Conservation (phyloP, 2,888 invertebrate genomes). For the Dicranocentrus wangi region DNA sequence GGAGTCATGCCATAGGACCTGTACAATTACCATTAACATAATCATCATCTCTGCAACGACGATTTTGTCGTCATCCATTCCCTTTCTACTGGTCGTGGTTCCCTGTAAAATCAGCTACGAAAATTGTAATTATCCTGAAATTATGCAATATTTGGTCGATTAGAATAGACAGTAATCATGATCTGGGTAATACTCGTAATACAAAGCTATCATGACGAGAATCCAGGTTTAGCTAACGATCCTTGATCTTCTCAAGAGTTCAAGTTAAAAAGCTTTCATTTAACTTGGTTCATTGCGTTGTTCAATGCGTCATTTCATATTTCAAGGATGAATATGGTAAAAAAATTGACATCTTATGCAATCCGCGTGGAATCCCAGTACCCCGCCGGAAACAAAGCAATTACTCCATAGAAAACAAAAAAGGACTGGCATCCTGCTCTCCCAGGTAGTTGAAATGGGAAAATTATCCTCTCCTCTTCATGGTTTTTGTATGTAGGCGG, state of each 20-base stretch:
- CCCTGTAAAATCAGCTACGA: slow-evolving; percentile 32
- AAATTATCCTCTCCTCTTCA: too few species aligned
- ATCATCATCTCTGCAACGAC: slow-evolving; percentile 42
- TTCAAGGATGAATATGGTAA: too few species aligned
- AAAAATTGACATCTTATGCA: too few species aligned
- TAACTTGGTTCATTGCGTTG: too few species aligned
- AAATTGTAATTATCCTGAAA: slow-evolving; percentile 57
- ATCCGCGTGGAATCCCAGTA: too few species aligned
- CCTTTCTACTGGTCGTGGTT: slow-evolving; percentile 21
- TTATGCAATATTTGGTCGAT: slow-evolving; percentile 60
- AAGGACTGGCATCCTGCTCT: neutral
- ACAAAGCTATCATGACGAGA: too few species aligned
- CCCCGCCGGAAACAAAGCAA: slow-evolving; percentile 9
- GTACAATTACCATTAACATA: slow-evolving; percentile 65
- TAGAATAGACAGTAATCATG: slow-evolving; percentile 44
- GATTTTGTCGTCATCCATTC: slow-evolving; percentile 24
- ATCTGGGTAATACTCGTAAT: too few species aligned
- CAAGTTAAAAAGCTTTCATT: slow-evolving; percentile 36
- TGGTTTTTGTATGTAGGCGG: neutral
- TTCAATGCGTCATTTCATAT: too few species aligned
- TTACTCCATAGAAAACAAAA: neutral
- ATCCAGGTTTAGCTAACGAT: too few species aligned
- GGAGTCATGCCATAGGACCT: slow-evolving; percentile 43
- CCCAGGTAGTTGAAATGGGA: neutral
- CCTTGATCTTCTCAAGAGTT: slow-evolving; percentile 15